Evolutionary conservation across 2,888 invertebrate genomes (phyloP).

Genomic region (Drosophila flavopinicola): DNA sequence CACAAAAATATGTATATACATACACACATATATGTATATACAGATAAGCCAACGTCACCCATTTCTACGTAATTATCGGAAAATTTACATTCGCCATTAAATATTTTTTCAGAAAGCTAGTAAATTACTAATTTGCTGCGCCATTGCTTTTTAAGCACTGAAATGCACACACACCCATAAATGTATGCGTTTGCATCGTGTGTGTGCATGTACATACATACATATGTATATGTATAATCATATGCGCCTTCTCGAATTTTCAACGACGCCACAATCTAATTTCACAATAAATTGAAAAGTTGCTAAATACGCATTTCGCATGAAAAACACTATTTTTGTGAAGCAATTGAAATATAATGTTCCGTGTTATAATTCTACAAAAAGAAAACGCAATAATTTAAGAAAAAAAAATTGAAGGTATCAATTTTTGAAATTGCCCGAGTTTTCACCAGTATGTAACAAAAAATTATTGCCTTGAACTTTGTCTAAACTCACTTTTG

Average conservation of each 20-base stretch:
- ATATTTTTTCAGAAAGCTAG: background rate
- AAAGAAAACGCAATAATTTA: background rate
- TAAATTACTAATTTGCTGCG: background rate
- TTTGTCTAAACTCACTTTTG: constrained; percentile 34
- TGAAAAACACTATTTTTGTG: constrained; percentile 4
- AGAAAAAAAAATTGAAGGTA: constrained; percentile 36
- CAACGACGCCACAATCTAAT: constrained; percentile 42
- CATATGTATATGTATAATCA: background rate
- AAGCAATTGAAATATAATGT: constrained; percentile 5
- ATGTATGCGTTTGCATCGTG: background rate
- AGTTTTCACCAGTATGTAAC: no score
- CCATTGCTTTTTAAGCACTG: background rate
- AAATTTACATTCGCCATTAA: background rate
- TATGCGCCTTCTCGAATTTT: constrained; percentile 41
- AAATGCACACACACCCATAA: no score
- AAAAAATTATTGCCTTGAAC: no score
- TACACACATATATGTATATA: background rate
- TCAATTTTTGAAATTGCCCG: no score
- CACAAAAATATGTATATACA: background rate
- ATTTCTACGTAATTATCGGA: background rate
- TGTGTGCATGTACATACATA: background rate
- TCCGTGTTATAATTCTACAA: background rate
- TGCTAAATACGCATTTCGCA: constrained; percentile 10
- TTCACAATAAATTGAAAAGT: constrained; percentile 45
- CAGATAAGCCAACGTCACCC: background rate